phyloP scores from a whole-genome alignment of 2,113 vertebrate species.

The Engystomops pustulosus region DNA sequence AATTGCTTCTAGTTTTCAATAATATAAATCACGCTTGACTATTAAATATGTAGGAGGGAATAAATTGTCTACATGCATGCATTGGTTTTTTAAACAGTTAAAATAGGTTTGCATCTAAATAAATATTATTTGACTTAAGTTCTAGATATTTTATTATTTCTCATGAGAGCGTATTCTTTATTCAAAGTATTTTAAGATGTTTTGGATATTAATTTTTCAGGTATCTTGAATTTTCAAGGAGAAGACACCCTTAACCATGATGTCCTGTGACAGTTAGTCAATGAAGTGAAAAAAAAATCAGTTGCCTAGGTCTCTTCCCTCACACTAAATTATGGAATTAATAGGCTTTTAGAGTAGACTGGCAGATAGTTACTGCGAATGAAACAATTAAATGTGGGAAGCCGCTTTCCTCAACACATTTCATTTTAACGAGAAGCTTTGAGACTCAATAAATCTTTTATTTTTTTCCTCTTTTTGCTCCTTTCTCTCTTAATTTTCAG shows the following conservation, averaged over 20 bases:
- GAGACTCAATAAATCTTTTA: conserved; percentile 74
- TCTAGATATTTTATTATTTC: background rate
- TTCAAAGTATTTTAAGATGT: conserved; percentile 26
- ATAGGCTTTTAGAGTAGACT: conserved; percentile 77
- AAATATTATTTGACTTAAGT: too few relatives aligned
- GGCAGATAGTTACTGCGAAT: conserved; percentile 71
- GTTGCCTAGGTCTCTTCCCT: conserved; percentile 62
- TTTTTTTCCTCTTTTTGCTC: conserved; percentile 67
- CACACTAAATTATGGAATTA: conserved; percentile 78
- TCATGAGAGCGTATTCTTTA: background rate
- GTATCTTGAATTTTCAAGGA: conserved; percentile 67
- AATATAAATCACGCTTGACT: too few relatives aligned
- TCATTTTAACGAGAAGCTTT: conserved; percentile 73
- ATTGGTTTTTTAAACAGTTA: background rate
- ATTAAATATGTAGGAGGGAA: too few relatives aligned
- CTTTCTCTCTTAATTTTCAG: conserved; percentile 42
- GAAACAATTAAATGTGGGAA: conserved; percentile 78
- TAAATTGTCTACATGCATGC: too few relatives aligned
- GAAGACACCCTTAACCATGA: conserved; percentile 65
- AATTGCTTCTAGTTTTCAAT: too few relatives aligned
- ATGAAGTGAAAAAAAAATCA: conserved; percentile 63
- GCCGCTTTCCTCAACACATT: conserved; percentile 71
- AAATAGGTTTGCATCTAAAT: background rate
- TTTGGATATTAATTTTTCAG: conserved; percentile 56
- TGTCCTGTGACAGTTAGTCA: conserved; percentile 73